Evolutionary conservation across 2,113 vertebrate genomes (phyloP), one percentile per base, ranked within the genome.

Genomic region (Phaethornis superciliosus): DNA sequence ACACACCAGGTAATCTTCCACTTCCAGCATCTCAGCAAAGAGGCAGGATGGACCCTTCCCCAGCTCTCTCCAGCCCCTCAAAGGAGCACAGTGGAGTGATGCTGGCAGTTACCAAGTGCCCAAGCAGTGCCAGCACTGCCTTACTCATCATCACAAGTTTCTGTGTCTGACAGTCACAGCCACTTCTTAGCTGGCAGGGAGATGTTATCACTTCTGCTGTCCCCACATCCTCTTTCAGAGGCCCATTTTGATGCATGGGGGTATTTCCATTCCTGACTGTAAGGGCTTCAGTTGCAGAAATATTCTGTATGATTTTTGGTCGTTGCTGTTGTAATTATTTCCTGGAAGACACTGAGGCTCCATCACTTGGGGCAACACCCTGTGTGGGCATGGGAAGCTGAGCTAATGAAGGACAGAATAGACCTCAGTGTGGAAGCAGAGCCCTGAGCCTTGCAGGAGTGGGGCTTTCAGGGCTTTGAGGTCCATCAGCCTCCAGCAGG

Each of bases 141-240:
- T 74, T 63, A 30, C 70, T 72, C 54, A 51, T 16, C 6, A 13
- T 46, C 79, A 42, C 46, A 17, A 17, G 15, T 33, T 56, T 56
- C 67, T 58, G 33, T 58, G 54, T 28, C 30, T 85, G 59, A 46
- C 22, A 76, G 58, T 35, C 49, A 65, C 56, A 62, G 68, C 42
- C 42, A 47, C 60, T 62, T 85, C 42, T 49, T 19, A 37, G 52
- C 56, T 74, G 42, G 15, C 35, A 82, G 47, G 35, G 63, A 79
- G 79, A 85, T 60, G 22, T 60, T 64, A 55, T 76, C 9, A 17
- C 20, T 76, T 44, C 33, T 60, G 32, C 56, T 63, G 63, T 60
- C 54, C 32, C 83, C 49, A 90, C 63, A 82, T 85, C 80, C 63
- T 90, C 72, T 83, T 94, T 72, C 63, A 52, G 63, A 90, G 59